Percentiles rank a stretch among this genome's conserved stretches.
These are phyloP conservation scores for Etia nguti DNA, from an alignment of 2,113 vertebrate genomes.

Conservation along the genomic window DNA sequence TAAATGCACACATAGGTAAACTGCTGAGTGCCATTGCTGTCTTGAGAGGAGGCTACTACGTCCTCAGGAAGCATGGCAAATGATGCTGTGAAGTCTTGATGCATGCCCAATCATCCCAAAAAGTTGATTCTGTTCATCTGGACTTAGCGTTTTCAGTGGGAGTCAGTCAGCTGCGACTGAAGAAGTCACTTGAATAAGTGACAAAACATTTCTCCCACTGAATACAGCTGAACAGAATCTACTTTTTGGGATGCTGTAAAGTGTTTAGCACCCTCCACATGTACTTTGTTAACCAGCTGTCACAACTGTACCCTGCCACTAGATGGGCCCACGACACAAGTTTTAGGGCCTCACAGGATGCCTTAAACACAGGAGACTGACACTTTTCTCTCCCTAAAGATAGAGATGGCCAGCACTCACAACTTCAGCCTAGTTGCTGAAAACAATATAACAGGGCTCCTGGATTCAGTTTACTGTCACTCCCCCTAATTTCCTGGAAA, in stretches of 20 bases:
- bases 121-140: neutral
- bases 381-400: neutral
- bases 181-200: neutral
- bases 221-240: neutral
- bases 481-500: rapidly evolving
- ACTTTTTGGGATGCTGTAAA: neutral
- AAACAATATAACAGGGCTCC: neutral
- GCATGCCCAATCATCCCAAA: rapidly evolving
- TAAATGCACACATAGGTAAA: neutral
- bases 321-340: neutral
- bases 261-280: rapidly evolving
- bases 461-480: neutral
- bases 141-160: rapidly evolving
- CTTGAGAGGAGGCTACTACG: neutral
- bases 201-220: neutral
- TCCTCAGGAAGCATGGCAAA: neutral
- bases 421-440: neutral
- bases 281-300: neutral
- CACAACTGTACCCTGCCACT: neutral
- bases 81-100: neutral
- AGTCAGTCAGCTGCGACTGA: neutral
- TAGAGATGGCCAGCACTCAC: neutral
- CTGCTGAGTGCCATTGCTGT: neutral
- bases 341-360: neutral
- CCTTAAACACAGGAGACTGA: neutral